Percentiles rank a stretch among this genome's conserved stretches.
These are phyloP conservation scores for Gopherus flavomarginatus DNA, from an alignment of 2,113 vertebrate species.

Conservation along the genomic window DNA sequence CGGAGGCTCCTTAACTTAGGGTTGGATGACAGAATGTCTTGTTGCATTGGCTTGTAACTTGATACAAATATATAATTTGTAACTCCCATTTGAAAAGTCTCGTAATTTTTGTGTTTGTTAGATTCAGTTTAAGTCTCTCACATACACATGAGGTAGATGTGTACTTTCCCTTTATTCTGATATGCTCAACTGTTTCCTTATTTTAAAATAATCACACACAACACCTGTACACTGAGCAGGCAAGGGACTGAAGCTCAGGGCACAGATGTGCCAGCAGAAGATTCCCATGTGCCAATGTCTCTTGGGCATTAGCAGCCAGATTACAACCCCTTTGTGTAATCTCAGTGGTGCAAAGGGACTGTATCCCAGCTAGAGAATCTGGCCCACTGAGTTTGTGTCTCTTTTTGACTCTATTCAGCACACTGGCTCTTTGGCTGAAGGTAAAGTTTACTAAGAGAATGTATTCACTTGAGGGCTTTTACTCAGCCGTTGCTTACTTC, in stretches of 20 bases:
- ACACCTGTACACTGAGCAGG: neutral
- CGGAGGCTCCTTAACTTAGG: neutral
- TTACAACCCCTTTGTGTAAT: neutral
- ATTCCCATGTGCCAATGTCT: neutral
- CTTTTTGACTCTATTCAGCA: neutral
- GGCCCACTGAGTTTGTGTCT: neutral
- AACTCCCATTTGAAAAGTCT: neutral
- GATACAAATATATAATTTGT: neutral
- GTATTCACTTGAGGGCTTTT: too few species aligned
- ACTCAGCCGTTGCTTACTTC: too few species aligned
- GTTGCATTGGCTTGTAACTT: neutral
- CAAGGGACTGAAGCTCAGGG: neutral
- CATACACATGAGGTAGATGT: neutral
- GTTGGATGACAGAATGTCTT: neutral
- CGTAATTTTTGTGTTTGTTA: neutral
- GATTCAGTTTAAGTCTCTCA: neutral
- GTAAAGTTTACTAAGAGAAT: too few species aligned
- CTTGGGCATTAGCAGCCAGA: neutral
- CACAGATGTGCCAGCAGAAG: accelerated
- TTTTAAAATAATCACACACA: neutral
- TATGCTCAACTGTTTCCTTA: neutral
- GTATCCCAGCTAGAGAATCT: neutral
- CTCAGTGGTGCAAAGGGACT: neutral
- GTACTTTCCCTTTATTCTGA: neutral
- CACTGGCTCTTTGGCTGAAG: neutral